A percentile compares a stretch with the other conserved stretches of the same genome.
phyloP scores from a whole-genome alignment of 2,797 vertebrate genomes.

The Cirrhinus mrigala region DNA sequence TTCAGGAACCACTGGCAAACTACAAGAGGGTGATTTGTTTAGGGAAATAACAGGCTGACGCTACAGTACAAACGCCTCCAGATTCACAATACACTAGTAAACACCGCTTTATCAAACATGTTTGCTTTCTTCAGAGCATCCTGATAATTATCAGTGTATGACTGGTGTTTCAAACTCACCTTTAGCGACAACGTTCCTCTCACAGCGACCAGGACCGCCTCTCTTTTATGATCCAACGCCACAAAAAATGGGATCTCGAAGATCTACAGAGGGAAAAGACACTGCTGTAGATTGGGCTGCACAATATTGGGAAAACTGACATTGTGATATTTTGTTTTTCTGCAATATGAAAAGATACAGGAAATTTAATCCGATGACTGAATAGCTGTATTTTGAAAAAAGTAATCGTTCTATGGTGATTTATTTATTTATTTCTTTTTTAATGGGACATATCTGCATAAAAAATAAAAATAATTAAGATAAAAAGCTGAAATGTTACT shows the following conservation, averaged over 20 bases:
- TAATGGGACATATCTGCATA: no score
- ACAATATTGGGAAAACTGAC: background rate
- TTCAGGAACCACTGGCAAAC: background rate
- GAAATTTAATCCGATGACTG: no score
- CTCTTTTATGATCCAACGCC: slow-evolving; percentile 93
- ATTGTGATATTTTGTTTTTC: background rate
- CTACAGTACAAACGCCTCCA: background rate
- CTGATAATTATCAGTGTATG: background rate
- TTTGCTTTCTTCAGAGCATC: background rate
- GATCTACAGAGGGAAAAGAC: slow-evolving; percentile 78
- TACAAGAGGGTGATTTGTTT: background rate
- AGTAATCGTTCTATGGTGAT: no score
- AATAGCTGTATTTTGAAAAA: no score
- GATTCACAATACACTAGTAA: background rate
- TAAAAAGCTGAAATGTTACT: no score
- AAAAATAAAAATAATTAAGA: no score
- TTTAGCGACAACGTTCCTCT: slow-evolving; percentile 95
- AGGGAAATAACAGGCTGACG: background rate
- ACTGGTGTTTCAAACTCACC: slow-evolving; percentile 73
- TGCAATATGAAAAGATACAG: no score
- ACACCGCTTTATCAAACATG: background rate
- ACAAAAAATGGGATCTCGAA: slow-evolving; percentile 97
- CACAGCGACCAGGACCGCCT: slow-evolving; percentile 91
- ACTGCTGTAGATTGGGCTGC: background rate
- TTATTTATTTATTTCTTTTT: no score